Base-by-base conservation (phyloP, 2,113 vertebrate genomes). In the Oreochromis tanganicae region DNA sequence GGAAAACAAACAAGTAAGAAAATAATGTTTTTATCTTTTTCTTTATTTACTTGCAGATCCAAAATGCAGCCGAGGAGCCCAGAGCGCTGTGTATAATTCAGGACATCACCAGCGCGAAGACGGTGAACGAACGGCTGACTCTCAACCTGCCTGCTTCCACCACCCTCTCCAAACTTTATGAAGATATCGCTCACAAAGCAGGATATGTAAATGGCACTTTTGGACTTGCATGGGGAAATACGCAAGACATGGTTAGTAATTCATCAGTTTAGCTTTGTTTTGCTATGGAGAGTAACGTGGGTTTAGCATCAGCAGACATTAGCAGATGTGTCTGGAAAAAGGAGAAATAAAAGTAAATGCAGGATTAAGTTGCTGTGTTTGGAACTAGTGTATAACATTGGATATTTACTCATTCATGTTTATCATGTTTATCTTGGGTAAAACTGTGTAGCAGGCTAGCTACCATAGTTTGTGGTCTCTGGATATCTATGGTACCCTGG, bases 31-130 rank as follows among this genome's bases (percentile, higher is more conserved):
- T 48, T 29, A 1, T 66, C 24, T 13, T 52, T 61, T 41, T n/a
- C 2, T 2, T 54, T 46, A 61, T 81, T 75, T 27, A 50, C 83
- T 95, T 97, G 57, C 96, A 99, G 98, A 98, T 98, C 86, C 98
- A 98, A 91, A 98, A 97, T 96, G 98, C 98, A 92, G 98, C 98
- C 4, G 99, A 99, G 94, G 99, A 99, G 94, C 98, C 98, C 80
- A 95, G 99, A 94, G 97, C 98, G 95, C 96, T 99, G 95, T 99
- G 98, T 93, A 99, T 99, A 82, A 96, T 99, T 87, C 98, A 99
- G 95, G 98, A 99, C 96, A 99, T 96, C 91, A 99, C 98, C 85
- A 99, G 97, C 78, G 96, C 97, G 81, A 99, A 97, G 95, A 97
- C 97, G 0, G 95, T 98, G 90, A 98, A 96, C 24, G 98, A 99